Evolutionary conservation across 2,888 invertebrate genomes (phyloP).

Genomic region (Oasisia sp.): DNA sequence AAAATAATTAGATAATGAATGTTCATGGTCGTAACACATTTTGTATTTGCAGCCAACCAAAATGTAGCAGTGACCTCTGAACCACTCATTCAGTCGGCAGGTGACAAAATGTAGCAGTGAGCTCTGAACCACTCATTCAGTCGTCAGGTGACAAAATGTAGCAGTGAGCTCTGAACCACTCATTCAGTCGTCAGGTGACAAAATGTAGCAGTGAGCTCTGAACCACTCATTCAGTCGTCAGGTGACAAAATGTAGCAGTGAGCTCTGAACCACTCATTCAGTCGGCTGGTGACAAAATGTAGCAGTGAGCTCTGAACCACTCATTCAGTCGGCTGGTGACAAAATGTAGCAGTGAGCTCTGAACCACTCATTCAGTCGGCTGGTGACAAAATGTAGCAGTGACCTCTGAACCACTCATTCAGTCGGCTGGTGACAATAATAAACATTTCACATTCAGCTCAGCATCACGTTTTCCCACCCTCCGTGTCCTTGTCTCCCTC

Average conservation of each 20-base stretch:
- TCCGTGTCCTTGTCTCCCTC: background rate
- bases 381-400: background rate
- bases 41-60: background rate
- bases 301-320: background rate
- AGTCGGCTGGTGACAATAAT: background rate
- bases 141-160: too few species aligned
- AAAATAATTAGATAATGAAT: background rate
- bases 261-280: background rate
- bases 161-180: background rate
- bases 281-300: background rate
- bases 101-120: background rate
- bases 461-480: background rate
- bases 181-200: too few species aligned
- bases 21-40: background rate
- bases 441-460: too few species aligned
- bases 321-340: background rate
- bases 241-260: background rate
- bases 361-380: background rate
- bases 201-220: background rate
- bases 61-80: background rate
- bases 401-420: background rate
- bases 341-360: background rate
- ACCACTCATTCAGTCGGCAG: background rate
- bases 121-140: too few species aligned
- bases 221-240: background rate